Evolutionary conservation across 2,113 vertebrate genomes (phyloP), one percentile per base, ranked within the genome.

Genomic region (Paralichthys olivaceus): DNA sequence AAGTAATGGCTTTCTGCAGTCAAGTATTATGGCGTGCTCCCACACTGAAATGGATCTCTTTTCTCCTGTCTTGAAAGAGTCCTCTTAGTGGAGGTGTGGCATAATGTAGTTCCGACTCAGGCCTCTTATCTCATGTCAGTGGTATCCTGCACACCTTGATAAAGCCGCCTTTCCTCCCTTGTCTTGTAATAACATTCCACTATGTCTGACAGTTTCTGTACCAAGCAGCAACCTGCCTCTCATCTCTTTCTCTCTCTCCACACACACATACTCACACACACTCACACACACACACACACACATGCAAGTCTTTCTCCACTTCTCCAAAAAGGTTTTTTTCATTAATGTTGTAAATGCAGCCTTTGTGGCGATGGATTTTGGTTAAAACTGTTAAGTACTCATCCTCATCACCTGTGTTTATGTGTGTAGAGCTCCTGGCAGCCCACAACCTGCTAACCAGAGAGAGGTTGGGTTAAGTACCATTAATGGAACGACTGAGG

Each of bases 41-140:
- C 49, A 53, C 40, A 56, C 75, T 85, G 86, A 90, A 93, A 93
- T 87, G 76, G 85, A 91, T 92, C 81, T 87, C 83, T 91, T 89
- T 80, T 76, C 84, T 89, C 80, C 75, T 4, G 75, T 78, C 89
- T 84, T 86, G 81, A 85, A 81, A 80, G 89, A 75, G 83, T 89
- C 81, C 88, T 92, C 83, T 87, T 91, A 87, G 87, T 62, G 76
- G 83, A 93, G 89, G 86, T 92, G 91, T 89, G 90, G 77, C 80
- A 37, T 92, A 90, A 92, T 85, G 83, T 73, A 72, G 77, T 79
- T 90, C 84, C 59, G 74, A 83, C 90, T 90, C 73, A 63, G 80
- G 79, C 45, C 78, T 84, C 84, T 91, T 92, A 88, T 93, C 90
- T 88, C 45, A 26, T 81, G 90, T 90, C 90, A 82, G 83, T 49